Base-by-base conservation (phyloP, 2,113 vertebrate species). In the Paedocypris sp. region DNA sequence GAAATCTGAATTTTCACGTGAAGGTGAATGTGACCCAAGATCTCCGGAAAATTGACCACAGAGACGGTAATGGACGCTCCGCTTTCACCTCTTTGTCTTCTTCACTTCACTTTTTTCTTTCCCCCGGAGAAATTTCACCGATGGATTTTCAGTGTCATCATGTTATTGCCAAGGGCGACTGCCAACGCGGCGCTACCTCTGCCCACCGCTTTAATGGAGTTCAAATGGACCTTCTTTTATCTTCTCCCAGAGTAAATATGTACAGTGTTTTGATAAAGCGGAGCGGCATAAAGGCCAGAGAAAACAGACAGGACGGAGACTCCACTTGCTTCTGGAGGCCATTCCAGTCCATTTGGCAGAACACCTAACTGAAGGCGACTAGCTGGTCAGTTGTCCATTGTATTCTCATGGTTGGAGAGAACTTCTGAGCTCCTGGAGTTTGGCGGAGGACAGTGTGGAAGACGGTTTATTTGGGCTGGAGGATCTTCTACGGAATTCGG, bases 311-410 rank as follows among this genome's bases (percentile, higher is more conserved):
- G 39, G 60, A 50, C 31, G 33, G 23, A 41, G 35, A 18, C 46
- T 39, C 41, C 12, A 42, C 41, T 62, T 39, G 28, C 35, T 32
- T 16, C 20, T 20, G 32, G 33, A 62, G 70, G 65, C 62, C 71
- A n/a, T 26, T 65, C 67, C 63, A 66, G 77, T 63, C 67, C 74
- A 75, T 75, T 73, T 68, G 69, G 68, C 60, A 52, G 67, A 72
- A 66, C 71, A 66, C 62, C 75, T 75, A 80, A 84, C 73, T 76
- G 67, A 74, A 74, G 60, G 56, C 77, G 77, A 82, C 75, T 72
- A 68, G 62, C 60, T 36, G 29, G 65, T 75, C 77, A 74, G 71
- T 82, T 80, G 75, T 68, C 71, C 52, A 43, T 72, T 78, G 75
- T 67, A 72, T 69, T 53, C 73, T 62, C 33, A 13, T 66, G 32